Evolutionary conservation across 2,888 invertebrate species (phyloP).

Genomic region (Diabrotica balteata): DNA sequence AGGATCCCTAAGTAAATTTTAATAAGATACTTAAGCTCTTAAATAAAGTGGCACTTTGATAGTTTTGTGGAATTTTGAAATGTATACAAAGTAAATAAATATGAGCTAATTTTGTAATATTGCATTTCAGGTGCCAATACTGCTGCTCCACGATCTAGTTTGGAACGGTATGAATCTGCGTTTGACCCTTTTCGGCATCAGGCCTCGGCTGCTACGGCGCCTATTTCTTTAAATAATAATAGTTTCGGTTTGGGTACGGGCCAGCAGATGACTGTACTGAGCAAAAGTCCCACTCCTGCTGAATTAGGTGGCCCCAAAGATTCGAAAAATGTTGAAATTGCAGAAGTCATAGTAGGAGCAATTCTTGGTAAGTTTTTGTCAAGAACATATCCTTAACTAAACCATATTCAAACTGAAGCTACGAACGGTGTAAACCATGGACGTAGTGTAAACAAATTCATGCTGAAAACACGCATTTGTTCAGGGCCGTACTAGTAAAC

Average conservation of each 20-base stretch:
- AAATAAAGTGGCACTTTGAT: too few relatives aligned
- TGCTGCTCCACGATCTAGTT: constrained; percentile 71
- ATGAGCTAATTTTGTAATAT: background rate
- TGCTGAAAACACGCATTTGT: too few relatives aligned
- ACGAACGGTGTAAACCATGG: too few relatives aligned
- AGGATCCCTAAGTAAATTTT: too few relatives aligned
- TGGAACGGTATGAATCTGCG: constrained; percentile 75
- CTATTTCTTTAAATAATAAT: constrained; percentile 83
- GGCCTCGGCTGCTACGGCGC: constrained; percentile 74
- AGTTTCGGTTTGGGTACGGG: constrained; percentile 86
- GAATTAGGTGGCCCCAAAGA: constrained; percentile 76
- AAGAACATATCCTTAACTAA: too few relatives aligned
- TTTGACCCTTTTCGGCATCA: constrained; percentile 80
- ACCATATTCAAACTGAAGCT: too few relatives aligned
- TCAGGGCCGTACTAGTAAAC: too few relatives aligned
- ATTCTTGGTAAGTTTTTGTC: constrained; percentile 75
- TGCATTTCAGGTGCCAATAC: constrained; percentile 66
- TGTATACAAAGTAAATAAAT: too few relatives aligned
- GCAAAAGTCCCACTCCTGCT: constrained; percentile 83
- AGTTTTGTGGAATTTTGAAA: too few relatives aligned
- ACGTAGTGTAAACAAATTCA: too few relatives aligned
- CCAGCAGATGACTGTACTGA: constrained; percentile 75
- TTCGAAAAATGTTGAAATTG: constrained; percentile 92
- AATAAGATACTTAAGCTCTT: too few relatives aligned
- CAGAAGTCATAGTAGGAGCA: constrained; percentile 95